phyloP scores from a whole-genome alignment of 35 echinoderm and acorn worm genomes.

The Acanthaster planci region DNA sequence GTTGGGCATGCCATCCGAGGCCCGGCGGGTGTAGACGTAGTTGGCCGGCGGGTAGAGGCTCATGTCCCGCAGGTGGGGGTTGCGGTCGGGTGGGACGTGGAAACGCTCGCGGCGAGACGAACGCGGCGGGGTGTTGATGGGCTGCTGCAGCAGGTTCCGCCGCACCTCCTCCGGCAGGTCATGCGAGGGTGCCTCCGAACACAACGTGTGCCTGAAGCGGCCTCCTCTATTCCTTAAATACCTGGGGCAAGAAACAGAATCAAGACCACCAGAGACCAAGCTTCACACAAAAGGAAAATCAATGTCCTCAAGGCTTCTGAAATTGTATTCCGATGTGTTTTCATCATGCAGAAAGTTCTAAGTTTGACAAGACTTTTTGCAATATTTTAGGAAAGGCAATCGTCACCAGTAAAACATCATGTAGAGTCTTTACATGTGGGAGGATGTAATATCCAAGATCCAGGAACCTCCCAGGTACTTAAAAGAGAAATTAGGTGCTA shows the following conservation, averaged over 20 bases:
- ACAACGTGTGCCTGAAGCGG: conserved; percentile 57
- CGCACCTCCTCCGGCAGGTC: conserved; percentile 40
- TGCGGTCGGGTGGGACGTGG: conserved; percentile 41
- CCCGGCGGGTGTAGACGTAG: conserved; percentile 53
- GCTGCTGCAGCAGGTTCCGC: conserved; percentile 6
- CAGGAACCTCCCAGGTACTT: too few species aligned
- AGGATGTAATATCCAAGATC: too few species aligned
- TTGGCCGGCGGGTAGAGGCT: conserved; percentile 54
- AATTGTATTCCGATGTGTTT: too few species aligned
- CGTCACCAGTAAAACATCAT: too few species aligned
- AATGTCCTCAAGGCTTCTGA: too few species aligned
- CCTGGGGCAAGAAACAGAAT: conserved; percentile 6
- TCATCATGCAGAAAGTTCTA: too few species aligned
- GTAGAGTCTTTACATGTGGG: too few species aligned
- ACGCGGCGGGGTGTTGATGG: conserved; percentile 15
- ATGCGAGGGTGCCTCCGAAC: conserved; percentile 51
- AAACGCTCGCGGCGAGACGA: conserved; percentile 43
- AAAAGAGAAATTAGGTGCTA: too few species aligned
- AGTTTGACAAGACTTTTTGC: too few species aligned
- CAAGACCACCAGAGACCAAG: neutral
- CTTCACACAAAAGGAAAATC: too few species aligned
- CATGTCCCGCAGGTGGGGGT: conserved; percentile 36
- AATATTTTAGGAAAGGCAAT: too few species aligned
- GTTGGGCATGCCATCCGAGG: conserved; percentile 88
- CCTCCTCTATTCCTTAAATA: conserved; percentile 50